Evolutionary conservation across 2,797 vertebrate genomes (phyloP).

Genomic region (Rhynchonycteris naso): DNA sequence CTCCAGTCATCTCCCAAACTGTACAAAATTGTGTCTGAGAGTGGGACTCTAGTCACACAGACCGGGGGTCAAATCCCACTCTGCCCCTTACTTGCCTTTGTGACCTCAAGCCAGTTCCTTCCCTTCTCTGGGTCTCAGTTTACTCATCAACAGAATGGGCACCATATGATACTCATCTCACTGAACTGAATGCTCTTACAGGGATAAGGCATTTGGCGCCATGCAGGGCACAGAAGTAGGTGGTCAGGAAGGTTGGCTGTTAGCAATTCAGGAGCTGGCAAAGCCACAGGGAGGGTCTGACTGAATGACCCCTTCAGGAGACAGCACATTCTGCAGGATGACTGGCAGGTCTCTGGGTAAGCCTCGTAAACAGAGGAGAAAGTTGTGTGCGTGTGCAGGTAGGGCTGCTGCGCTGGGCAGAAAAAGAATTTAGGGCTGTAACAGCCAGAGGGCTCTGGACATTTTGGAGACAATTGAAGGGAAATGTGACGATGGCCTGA

Average conservation of each 20-base stretch:
- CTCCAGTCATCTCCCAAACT: background rate
- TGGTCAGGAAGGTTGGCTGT: background rate
- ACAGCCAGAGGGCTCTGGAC: background rate
- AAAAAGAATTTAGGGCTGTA: background rate
- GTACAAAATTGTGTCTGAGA: background rate
- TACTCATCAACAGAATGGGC: background rate
- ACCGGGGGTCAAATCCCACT: background rate
- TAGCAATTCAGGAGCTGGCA: background rate
- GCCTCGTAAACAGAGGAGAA: rapidly evolving
- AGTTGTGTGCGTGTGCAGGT: rapidly evolving
- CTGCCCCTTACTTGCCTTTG: background rate
- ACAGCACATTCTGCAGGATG: rapidly evolving
- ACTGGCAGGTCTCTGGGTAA: background rate
- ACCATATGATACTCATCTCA: too few relatives aligned
- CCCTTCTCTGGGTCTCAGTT: background rate
- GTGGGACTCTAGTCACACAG: background rate
- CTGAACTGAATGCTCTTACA: too few relatives aligned
- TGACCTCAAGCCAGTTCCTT: background rate
- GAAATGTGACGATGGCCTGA: background rate
- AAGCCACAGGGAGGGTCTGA: background rate
- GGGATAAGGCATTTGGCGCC: background rate
- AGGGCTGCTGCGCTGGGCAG: background rate
- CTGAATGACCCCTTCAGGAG: rapidly evolving
- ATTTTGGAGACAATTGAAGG: background rate
- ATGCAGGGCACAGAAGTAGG: rapidly evolving